A percentile compares a stretch with the other conserved stretches of the same genome.
phyloP scores from a whole-genome alignment of 1,140 invertebrate genomes.

The Caerostris extrusa region DNA sequence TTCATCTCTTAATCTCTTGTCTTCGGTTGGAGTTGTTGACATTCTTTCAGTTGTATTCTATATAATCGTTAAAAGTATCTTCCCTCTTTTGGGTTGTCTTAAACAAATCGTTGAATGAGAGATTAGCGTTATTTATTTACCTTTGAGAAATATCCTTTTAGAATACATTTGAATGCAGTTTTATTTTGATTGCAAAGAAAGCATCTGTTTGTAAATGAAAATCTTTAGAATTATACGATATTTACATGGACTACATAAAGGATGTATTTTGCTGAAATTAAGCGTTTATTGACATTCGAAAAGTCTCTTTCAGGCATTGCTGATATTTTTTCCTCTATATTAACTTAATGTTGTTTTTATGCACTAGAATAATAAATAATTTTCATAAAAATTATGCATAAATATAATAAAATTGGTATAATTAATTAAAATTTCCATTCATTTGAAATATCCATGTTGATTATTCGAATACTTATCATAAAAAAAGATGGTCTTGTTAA shows the following conservation, averaged over 20 bases:
- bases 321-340: too few relatives aligned
- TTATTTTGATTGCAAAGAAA: background rate
- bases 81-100: background rate
- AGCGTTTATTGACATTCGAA: too few relatives aligned
- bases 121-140: constrained; percentile 23
- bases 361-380: too few relatives aligned
- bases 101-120: constrained; percentile 4
- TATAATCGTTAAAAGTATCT: constrained; percentile 13
- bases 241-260: background rate
- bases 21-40: constrained; percentile 31
- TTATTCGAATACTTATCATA: too few relatives aligned
- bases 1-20: constrained; percentile 36
- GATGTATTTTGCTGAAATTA: background rate
- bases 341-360: too few relatives aligned
- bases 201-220: background rate
- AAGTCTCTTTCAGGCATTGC: too few relatives aligned
- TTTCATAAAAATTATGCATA: too few relatives aligned
- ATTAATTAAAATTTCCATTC: too few relatives aligned
- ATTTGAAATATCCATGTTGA: too few relatives aligned
- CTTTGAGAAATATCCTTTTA: background rate
- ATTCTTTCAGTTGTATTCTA: constrained; percentile 19
- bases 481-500: too few relatives aligned
- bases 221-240: background rate
- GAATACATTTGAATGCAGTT: background rate
- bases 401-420: too few relatives aligned